Evolutionary conservation across 2,888 invertebrate species (phyloP), one percentile per base, ranked within the genome.

Genomic region (Tetrapedia diversipes): DNA sequence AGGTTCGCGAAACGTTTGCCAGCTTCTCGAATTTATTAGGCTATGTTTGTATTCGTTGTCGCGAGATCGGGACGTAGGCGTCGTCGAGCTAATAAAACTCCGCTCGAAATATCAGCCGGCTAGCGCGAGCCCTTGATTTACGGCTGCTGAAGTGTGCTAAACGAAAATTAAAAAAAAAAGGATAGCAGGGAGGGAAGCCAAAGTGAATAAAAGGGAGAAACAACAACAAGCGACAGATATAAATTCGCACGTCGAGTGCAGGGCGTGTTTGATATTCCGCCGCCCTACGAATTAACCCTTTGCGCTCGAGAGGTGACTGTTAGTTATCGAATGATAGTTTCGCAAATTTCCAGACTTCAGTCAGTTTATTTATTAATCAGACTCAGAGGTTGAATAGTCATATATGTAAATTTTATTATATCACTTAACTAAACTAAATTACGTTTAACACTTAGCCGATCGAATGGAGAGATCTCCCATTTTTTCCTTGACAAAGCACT

Each of bases 11-110:
- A 41, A 27, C 45, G 45, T 61, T n/a, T 57, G 51, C 27, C 29
- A 51, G 32, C 27, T 65, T 61, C 7, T 24, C 24, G 16, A 63
- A 65, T 41, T 73, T 49, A 53, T 80, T 49, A 39, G 24, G 6
- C 29, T 51, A 34, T 49, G 8, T 29, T 67, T 70, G 61, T 49
- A 53, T 47, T 16, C 41, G 39, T 10, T 32, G 37, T 60, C 47
- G 37, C 56, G 60, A 39, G 47, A 63, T 47, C 59, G 19, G 32
- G 51, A 11, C 47, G 47, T 27, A n/a, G 27, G 16, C 29, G 54
- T 37, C 51, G 27, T 22, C 10, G 19, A 39, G 24, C 8, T 41
- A 51, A 32, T 53, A 64, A 64, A 71, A 60, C 47, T 34, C 22
- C 11, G 32, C 29, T 60, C 19, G 39, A 37, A 53, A 71, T 53